Percentiles rank a stretch among this genome's conserved stretches.
Evolutionary conservation across 2,113 vertebrate genomes (phyloP).

Genomic region (Nannobrachium achirus): DNA sequence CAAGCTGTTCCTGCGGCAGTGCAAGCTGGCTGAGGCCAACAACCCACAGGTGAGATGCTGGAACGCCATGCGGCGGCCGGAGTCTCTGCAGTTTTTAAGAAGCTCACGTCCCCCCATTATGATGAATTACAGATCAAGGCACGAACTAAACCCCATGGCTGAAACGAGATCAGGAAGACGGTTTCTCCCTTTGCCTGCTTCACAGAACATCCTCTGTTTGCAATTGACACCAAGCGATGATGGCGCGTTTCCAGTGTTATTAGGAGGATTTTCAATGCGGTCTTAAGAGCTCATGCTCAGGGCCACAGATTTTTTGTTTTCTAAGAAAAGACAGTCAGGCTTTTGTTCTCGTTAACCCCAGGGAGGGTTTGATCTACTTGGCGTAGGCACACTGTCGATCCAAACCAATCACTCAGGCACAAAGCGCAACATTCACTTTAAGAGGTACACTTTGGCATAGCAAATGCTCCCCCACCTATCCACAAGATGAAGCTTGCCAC

Average conservation of each 20-base stretch:
- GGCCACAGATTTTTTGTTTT: slow-evolving; percentile 44
- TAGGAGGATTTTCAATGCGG: slow-evolving; percentile 50
- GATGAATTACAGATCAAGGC: not conserved
- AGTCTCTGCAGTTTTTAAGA: not conserved
- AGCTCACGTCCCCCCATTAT: not conserved
- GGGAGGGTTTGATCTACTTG: slow-evolving; percentile 56
- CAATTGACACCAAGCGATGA: slow-evolving; percentile 35
- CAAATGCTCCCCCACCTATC: no score
- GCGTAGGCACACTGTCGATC: slow-evolving; percentile 50
- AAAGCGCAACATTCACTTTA: slow-evolving; percentile 11
- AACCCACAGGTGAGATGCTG: slow-evolving; percentile 91
- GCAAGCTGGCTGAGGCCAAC: slow-evolving; percentile 98
- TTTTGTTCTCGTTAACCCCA: slow-evolving; percentile 66
- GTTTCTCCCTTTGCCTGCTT: slow-evolving; percentile 19
- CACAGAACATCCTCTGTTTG: slow-evolving; percentile 43
- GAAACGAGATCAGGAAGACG: not conserved
- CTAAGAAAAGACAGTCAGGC: slow-evolving; percentile 62
- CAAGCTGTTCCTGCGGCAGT: slow-evolving; percentile 96
- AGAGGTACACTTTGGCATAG: slow-evolving; percentile 28
- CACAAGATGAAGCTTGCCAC: slow-evolving; percentile 71
- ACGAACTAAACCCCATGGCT: not conserved
- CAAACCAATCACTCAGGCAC: slow-evolving; percentile 55
- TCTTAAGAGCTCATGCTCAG: slow-evolving; percentile 33
- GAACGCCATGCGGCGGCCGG: not conserved
- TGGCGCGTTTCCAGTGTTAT: slow-evolving; percentile 47